Evolutionary conservation across 2,797 vertebrate genomes (phyloP), one percentile per base, ranked within the genome.

Genomic region (Parambassis ranga): DNA sequence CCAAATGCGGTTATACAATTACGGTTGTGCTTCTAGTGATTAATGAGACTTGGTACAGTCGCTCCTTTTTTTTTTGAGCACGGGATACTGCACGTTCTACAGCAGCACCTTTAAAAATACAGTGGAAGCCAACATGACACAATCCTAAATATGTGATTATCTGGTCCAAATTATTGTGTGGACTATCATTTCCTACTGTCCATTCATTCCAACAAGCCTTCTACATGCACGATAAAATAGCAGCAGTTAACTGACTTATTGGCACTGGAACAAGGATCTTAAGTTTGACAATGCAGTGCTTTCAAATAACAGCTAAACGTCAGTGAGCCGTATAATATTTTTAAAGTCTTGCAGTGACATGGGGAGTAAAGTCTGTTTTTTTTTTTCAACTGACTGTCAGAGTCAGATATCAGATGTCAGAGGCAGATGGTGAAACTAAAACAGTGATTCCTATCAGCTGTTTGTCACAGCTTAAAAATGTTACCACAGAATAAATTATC

Each of bases 1-100:
- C 82, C 71, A 86, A 90, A 91, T 87, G 81, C 76, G 83, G 88
- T 84, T 83, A 79, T 78, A 76, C 85, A 86, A 89, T 90, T 86
- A 89, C n/a, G 85, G 87, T 90, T 88, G 90, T 71, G 77, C 81
- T 86, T 71, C 33, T 41, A 35, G 43, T 83, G 88, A 92, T 81
- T 81, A 84, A 92, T 82, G 83, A 71, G 63, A 71, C 63, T 53
- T 46, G 30, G 66, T 24, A 30, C 35, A 50, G 60, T 37, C 14
- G 1, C 44, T 77, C 31, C 30, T 66, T 84, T 43, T 73, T 71
- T n/a, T n/a, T n/a, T n/a, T n/a, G n/a, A n/a, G 38, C 72, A 71
- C 55, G 42, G 76, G 55, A 77, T 61, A 75, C 33, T 38, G 49
- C 35, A 36, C 26, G 39, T 60, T 35, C 11, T 31, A 27, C 18